These are phyloP conservation scores for Cichladusa arquata DNA, from an alignment of 2,113 vertebrate species.

Conservation along the genomic window DNA sequence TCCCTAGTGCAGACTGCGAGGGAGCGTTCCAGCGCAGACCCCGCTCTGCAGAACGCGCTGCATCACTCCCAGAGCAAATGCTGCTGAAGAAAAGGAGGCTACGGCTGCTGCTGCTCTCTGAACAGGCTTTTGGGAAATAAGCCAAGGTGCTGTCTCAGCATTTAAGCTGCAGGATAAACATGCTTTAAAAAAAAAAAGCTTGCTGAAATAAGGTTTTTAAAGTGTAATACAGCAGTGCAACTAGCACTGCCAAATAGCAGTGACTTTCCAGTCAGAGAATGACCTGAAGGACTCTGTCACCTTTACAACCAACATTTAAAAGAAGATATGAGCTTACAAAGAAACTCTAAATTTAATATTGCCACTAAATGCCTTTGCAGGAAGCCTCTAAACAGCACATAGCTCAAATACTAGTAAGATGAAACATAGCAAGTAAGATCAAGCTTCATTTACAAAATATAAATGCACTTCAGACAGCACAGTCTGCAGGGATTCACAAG, in stretches of 20 bases:
- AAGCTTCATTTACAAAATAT: background rate
- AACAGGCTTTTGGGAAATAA: constrained; percentile 63
- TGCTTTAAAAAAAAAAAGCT: background rate
- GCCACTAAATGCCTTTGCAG: background rate
- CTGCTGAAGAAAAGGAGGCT: constrained; percentile 1
- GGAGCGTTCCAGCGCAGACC: constrained; percentile 77
- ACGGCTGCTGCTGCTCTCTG: constrained; percentile 46
- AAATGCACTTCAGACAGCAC: background rate
- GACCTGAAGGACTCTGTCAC: background rate
- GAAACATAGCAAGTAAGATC: background rate
- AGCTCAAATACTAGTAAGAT: background rate
- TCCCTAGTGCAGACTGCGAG: constrained; percentile 69
- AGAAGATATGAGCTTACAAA: background rate
- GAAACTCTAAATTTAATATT: background rate
- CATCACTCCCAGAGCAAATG: constrained; percentile 69
- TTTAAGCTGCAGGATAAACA: constrained; percentile 54
- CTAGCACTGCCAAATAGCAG: background rate
- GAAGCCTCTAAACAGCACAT: background rate
- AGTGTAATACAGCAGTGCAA: background rate
- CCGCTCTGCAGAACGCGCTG: constrained; percentile 75
- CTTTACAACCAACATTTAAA: background rate
- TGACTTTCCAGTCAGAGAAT: background rate
- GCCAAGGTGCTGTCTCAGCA: constrained; percentile 76
- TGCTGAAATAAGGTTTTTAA: constrained; percentile 3
- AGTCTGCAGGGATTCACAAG: background rate